phyloP scores from a whole-genome alignment of 2,888 invertebrate species.

The Torymus texanus region DNA sequence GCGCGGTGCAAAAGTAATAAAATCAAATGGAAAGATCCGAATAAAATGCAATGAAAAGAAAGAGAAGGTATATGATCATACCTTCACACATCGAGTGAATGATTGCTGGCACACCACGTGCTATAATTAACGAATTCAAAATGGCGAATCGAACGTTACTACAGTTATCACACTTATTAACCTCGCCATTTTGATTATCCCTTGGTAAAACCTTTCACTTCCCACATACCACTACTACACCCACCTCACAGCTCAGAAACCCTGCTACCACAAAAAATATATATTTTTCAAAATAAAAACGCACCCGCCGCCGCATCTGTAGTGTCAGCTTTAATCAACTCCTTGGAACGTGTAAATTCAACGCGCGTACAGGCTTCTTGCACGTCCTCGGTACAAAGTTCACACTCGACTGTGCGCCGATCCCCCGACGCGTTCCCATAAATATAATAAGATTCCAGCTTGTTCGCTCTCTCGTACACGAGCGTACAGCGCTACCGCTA shows the following conservation, averaged over 20 bases:
- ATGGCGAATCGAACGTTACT: not conserved
- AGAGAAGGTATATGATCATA: no score
- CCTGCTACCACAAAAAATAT: not conserved
- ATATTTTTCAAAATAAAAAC: not conserved
- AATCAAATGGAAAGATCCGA: no score
- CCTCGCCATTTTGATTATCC: no score
- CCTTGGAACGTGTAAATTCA: no score
- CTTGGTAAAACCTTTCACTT: no score
- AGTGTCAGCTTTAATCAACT: no score
- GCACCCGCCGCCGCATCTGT: not conserved
- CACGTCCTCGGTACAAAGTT: constrained; percentile 23
- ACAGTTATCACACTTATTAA: no score
- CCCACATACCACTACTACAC: no score
- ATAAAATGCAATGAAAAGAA: no score
- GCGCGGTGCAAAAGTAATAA: not conserved
- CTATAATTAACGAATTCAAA: constrained; percentile 9
- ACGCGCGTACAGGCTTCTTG: no score
- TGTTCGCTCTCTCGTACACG: not conserved
- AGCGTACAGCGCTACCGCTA: no score
- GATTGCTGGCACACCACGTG: not conserved
- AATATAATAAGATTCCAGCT: constrained; percentile 43
- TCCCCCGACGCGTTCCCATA: constrained; percentile 42
- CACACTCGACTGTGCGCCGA: constrained; percentile 43
- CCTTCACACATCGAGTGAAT: constrained; percentile 1
- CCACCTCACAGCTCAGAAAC: no score